A percentile compares a stretch with the other conserved stretches of the same genome.
Evolutionary conservation across 2,113 vertebrate species (phyloP).

Genomic region (Theropithecus gelada): DNA sequence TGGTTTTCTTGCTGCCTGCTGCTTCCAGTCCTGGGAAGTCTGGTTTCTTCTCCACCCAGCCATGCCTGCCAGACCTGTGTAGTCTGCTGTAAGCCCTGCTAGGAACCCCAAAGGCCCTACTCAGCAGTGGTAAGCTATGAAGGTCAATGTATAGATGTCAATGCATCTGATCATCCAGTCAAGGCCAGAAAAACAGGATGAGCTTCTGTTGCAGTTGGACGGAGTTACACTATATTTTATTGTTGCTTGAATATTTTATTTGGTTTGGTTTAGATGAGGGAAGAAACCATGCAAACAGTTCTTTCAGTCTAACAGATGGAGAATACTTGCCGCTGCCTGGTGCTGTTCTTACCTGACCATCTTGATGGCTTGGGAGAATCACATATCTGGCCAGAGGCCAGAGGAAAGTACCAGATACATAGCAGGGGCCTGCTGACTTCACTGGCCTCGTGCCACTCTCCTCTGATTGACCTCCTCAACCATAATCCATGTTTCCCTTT

Average conservation of each 20-base stretch:
- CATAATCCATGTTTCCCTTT: background rate
- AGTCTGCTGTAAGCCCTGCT: background rate
- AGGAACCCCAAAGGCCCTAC: background rate
- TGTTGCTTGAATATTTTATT: background rate
- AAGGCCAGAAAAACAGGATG: background rate
- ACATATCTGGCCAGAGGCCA: background rate
- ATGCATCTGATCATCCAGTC: accelerated
- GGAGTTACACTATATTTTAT: accelerated
- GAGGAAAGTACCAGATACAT: background rate
- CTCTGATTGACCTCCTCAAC: background rate
- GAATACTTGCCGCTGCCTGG: background rate
- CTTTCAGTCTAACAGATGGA: background rate
- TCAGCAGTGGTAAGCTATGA: constrained; percentile 27
- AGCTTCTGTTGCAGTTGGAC: background rate
- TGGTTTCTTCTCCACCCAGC: no score
- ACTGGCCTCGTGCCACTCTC: background rate
- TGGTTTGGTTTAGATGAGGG: background rate
- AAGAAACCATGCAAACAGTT: background rate
- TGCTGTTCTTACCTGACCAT: background rate
- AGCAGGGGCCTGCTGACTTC: background rate
- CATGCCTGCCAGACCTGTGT: background rate
- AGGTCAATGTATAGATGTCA: background rate
- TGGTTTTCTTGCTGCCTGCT: constrained; percentile 14
- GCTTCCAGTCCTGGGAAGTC: background rate
- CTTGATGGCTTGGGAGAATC: background rate